phyloP scores from a whole-genome alignment of 2,888 invertebrate genomes.

The Drosophila yooni region DNA sequence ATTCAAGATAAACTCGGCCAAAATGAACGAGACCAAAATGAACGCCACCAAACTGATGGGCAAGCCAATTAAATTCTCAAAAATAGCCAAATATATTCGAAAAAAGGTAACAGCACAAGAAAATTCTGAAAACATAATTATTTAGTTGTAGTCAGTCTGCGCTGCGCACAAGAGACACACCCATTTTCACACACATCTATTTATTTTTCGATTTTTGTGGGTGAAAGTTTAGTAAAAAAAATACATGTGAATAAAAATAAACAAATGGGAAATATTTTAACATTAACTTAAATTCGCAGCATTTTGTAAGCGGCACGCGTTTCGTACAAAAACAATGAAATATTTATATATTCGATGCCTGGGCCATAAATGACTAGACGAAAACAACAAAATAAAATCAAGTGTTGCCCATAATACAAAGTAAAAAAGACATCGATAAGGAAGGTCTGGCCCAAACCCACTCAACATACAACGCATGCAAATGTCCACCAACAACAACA shows the following conservation, averaged over 20 bases:
- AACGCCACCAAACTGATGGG: constrained; percentile 78
- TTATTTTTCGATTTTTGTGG: constrained; percentile 19
- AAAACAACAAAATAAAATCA: constrained; percentile 5
- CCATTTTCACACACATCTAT: neutral
- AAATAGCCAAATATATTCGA: constrained; percentile 85
- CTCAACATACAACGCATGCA: constrained; percentile 37
- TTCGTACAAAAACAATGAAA: constrained; percentile 17
- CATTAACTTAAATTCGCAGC: constrained; percentile 20
- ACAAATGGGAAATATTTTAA: constrained; percentile 4
- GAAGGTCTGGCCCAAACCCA: constrained; percentile 48
- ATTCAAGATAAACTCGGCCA: constrained; percentile 32
- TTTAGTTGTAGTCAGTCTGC: constrained; percentile 38
- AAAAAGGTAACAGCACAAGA: constrained; percentile 82
- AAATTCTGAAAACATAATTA: neutral
- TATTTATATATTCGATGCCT: constrained; percentile 68
- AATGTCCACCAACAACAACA: constrained; percentile 28
- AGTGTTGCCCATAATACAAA: constrained; percentile 51
- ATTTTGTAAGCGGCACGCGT: constrained; percentile 65
- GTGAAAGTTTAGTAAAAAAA: constrained; percentile 60
- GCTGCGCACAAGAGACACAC: constrained; percentile 5
- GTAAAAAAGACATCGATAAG: constrained; percentile 47
- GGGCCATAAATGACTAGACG: constrained; percentile 57
- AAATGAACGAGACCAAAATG: constrained; percentile 68
- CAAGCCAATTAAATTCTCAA: constrained; percentile 83
- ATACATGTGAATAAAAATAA: neutral